Base-by-base conservation (phyloP, 2,888 invertebrate genomes). In the Venustoraphidia nigricollis region DNA sequence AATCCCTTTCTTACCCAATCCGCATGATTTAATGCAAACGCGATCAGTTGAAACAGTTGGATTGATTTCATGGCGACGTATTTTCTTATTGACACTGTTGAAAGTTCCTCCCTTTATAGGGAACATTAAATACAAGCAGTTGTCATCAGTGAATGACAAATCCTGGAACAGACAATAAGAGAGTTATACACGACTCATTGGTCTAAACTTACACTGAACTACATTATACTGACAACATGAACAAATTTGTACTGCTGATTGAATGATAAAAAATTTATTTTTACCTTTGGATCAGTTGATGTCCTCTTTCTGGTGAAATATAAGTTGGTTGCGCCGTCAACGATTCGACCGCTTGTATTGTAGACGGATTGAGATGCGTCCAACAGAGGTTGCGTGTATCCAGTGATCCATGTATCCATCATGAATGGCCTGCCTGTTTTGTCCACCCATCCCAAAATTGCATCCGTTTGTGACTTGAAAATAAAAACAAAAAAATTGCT, bases 371-470 rank as follows among this genome's bases (percentile, higher is more conserved):
- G 91, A 0, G 76, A 72, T 0, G 68, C 65, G 63, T 89, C 90
- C 10, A 86, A 66, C 9, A 79, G 66, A 0, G 89, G 88, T 9
- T 81, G 73, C 2, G 77, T 76, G 68, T 91, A 91, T 0, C 88
- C 88, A 48, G 72, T 72, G 50, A 91, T 79, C 86, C 86, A 92
- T 1, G 87, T 85, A 64, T 93, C 92, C 85, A 89, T 87, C 17
- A 92, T 65, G 69, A 90, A 89, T 1, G 86, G 82, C 1, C 87
- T 72, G 0, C 85, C 86, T 0, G 73, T 76, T 45, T 79, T 75
- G 62, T 91, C 90, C 34, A 92, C 83, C 88, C 90, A 91, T 2
- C 92, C 93, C 14, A 93, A 71, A 17, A 93, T 76, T 0, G 89
- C 86, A 62, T 93, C 93, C 0, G 90, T 86, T 69, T 90, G 86